Evolutionary conservation across 2,888 invertebrate genomes (phyloP).

Genomic region (Conchocele bisecta): DNA sequence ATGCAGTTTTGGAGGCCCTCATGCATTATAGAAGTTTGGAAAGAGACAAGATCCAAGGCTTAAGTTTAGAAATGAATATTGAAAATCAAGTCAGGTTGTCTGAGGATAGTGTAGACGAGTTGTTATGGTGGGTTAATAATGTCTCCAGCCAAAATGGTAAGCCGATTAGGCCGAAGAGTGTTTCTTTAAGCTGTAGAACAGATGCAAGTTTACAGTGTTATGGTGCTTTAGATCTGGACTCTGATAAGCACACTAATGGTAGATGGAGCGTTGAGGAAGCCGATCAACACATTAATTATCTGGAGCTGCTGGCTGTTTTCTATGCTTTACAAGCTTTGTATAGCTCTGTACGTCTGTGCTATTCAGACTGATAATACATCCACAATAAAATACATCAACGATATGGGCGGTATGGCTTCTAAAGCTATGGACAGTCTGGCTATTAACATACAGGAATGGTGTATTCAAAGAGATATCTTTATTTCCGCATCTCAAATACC

Average conservation of each 20-base stretch:
- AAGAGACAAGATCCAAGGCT: constrained; percentile 22
- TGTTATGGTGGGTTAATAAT: constrained; percentile 29
- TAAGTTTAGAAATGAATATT: neutral
- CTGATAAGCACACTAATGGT: constrained; percentile 6
- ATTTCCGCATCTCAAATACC: constrained; percentile 13
- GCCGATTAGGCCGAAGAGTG: constrained; percentile 3
- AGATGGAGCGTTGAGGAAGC: constrained; percentile 24
- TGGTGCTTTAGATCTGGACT: neutral
- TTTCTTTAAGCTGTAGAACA: constrained; percentile 3
- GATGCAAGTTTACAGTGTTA: constrained; percentile 29
- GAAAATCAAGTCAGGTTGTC: neutral
- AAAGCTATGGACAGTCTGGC: constrained; percentile 19
- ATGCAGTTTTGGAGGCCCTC: constrained; percentile 30
- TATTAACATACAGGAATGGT: constrained; percentile 18
- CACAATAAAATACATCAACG: constrained; percentile 21
- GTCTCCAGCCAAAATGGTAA: constrained; percentile 36
- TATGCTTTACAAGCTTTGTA: constrained; percentile 8
- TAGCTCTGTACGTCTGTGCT: constrained; percentile 4
- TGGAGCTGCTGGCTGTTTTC: constrained; percentile 17
- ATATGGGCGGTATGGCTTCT: constrained; percentile 30
- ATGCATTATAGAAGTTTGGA: constrained; percentile 36
- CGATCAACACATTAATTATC: constrained; percentile 16
- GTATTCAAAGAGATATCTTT: constrained; percentile 28
- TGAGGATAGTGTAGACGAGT: neutral
- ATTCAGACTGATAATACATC: constrained; percentile 26